Evolutionary conservation across 2,113 vertebrate genomes (phyloP), one percentile per base, ranked within the genome.

Genomic region (Semicossyphus pulcher): DNA sequence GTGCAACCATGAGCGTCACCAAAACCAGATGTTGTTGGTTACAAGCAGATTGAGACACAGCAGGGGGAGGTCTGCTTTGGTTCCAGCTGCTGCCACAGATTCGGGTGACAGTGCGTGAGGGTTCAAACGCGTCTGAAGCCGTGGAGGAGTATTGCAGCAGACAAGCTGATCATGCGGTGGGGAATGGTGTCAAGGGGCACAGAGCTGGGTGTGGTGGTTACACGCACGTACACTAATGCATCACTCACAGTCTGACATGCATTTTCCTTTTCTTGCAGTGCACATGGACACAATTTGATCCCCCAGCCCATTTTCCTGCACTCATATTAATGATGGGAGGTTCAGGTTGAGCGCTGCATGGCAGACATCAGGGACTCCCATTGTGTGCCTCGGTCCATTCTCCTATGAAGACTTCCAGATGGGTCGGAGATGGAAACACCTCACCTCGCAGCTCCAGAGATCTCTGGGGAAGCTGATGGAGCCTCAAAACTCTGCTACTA

Each of bases 341-440:
- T 32, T 82, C 20, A 29, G 67, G 56, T 59, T 69, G 56, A 68
- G 75, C 54, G 25, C 44, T 56, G 61, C 75, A 58, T 78, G 75
- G 70, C 75, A 87, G 70, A 80, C 86, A 58, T 70, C 37, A 26
- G 76, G 62, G 76, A 80, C 74, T 71, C 59, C 44, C 42, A 16
- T 76, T 78, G 69, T 80, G 82, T 73, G 45, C 76, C 63, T 52
- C 65, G 29, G 61, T 74, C 72, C 67, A 56, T 67, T 89, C 76
- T 81, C 68, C 58, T 78, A 63, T 89, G 88, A 92, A 89, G 85
- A 86, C 71, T 88, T 92, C 87, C 89, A 91, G 90, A 90, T 92
- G 91, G 71, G 70, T 78, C 70, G 62, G 67, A 76, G 63, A 76
- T 73, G 78, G 85, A 81, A 85, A 86, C 72, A 76, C 72, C 79